A percentile compares a stretch with the other conserved stretches of the same genome.
phyloP scores from a whole-genome alignment of 2,888 invertebrate species.

The Eubasilissa splendida region DNA sequence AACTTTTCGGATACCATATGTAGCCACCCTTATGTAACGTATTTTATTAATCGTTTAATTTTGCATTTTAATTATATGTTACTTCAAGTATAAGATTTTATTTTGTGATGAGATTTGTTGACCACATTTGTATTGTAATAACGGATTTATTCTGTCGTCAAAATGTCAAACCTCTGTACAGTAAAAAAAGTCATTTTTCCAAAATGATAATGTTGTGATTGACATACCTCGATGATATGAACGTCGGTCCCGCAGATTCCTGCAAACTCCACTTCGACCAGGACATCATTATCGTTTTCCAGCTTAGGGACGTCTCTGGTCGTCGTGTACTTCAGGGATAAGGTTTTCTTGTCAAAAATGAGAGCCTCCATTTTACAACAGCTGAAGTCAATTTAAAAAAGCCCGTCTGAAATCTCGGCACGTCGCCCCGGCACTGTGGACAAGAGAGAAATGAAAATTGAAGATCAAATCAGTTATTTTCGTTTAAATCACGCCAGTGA shows the following conservation, averaged over 20 bases:
- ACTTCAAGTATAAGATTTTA: too few species aligned
- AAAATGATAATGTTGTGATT: constrained; percentile 40
- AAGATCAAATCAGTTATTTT: too few species aligned
- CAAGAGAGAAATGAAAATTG: neutral
- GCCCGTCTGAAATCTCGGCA: neutral
- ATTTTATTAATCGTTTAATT: too few species aligned
- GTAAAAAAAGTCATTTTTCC: too few species aligned
- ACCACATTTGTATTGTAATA: too few species aligned
- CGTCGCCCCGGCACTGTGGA: neutral
- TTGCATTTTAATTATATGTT: too few species aligned
- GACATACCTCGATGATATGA: constrained; percentile 78
- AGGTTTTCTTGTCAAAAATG: constrained; percentile 69
- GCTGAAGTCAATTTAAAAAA: neutral
- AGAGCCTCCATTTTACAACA: constrained; percentile 72
- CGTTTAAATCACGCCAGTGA: too few species aligned
- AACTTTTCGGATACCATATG: too few species aligned
- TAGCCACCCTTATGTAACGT: too few species aligned
- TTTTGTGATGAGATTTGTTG: too few species aligned
- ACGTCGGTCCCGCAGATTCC: constrained; percentile 84
- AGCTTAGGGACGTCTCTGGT: constrained; percentile 70
- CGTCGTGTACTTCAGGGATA: constrained; percentile 67
- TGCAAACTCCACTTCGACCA: constrained; percentile 78
- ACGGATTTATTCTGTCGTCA: too few species aligned
- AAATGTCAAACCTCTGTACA: too few species aligned
- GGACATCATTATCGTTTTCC: constrained; percentile 72